Conservation (phyloP, 2,113 vertebrate genomes). For the Phaethon lepturus region DNA sequence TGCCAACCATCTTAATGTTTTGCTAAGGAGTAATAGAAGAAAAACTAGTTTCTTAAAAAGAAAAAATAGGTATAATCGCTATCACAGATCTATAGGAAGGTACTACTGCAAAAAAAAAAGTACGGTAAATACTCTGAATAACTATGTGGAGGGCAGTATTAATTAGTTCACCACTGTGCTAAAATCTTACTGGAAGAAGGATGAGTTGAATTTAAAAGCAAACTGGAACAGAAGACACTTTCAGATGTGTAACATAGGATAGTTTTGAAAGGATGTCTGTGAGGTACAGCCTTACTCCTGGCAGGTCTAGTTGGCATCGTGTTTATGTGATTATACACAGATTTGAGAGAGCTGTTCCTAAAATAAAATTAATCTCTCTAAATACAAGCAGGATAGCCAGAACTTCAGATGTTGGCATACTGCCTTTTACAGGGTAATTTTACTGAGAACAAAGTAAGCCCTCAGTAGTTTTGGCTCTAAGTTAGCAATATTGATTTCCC, state of each 20-base stretch:
- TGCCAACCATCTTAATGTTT: conserved; percentile 61
- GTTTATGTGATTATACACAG: conserved; percentile 59
- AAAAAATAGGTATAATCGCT: conserved; percentile 30
- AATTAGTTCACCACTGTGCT: background rate
- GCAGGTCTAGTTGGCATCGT: conserved; percentile 39
- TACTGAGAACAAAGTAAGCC: conserved; percentile 32
- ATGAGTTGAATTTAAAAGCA: background rate
- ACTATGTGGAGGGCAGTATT: background rate
- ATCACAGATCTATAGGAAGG: background rate
- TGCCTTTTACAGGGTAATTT: conserved; percentile 33
- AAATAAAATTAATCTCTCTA: conserved; percentile 55
- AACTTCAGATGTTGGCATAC: background rate
- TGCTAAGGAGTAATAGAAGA: conserved; percentile 39
- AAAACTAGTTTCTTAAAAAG: conserved; percentile 43
- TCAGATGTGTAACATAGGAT: background rate
- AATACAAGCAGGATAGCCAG: background rate
- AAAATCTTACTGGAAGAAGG: background rate
- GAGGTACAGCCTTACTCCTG: conserved; percentile 12
- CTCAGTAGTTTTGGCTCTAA: conserved; percentile 42
- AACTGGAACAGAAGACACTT: background rate
- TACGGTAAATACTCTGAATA: background rate
- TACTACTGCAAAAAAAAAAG: background rate
- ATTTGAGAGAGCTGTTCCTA: conserved; percentile 60
- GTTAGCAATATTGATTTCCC: conserved; percentile 14
- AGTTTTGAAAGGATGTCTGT: conserved; percentile 10